These are phyloP conservation scores for Gastrophryne carolinensis DNA, from an alignment of 2,797 vertebrate genomes.

Conservation along the genomic window DNA sequence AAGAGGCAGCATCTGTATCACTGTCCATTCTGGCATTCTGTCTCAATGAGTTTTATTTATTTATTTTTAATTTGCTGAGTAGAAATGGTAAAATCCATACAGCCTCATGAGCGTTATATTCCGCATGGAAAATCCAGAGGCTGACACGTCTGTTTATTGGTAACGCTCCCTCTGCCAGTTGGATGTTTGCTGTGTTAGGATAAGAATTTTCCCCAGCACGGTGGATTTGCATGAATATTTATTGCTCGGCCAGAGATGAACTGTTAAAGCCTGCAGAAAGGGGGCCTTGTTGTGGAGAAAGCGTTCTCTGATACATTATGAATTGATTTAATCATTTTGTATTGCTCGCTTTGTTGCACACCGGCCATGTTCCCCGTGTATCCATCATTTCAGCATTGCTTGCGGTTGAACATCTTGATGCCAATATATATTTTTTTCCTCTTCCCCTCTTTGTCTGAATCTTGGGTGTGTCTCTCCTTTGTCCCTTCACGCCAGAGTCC, in stretches of 20 bases:
- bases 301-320: background rate
- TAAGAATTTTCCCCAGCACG: background rate
- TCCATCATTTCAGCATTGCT: background rate
- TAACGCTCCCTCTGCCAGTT: background rate
- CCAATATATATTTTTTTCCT: background rate
- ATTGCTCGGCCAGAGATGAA: background rate
- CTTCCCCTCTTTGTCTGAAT: slow-evolving; percentile 31
- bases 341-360: slow-evolving; percentile 1
- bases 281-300: background rate
- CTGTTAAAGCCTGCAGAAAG: background rate
- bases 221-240: slow-evolving; percentile 8
- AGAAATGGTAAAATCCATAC: background rate
- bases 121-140: background rate
- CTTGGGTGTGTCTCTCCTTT: slow-evolving; percentile 46
- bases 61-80: too few relatives aligned
- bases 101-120: background rate
- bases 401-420: background rate
- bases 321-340: slow-evolving; percentile 22
- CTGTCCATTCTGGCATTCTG: too few relatives aligned
- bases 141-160: background rate
- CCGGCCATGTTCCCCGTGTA: background rate
- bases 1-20: too few relatives aligned
- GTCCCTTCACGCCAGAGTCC: background rate
- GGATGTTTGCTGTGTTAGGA: background rate
- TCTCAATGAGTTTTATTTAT: too few relatives aligned